Percentiles rank a stretch among this genome's conserved stretches.
Evolutionary conservation across 2,797 vertebrate species (phyloP).

Genomic region (Poeciliopsis presidionis): DNA sequence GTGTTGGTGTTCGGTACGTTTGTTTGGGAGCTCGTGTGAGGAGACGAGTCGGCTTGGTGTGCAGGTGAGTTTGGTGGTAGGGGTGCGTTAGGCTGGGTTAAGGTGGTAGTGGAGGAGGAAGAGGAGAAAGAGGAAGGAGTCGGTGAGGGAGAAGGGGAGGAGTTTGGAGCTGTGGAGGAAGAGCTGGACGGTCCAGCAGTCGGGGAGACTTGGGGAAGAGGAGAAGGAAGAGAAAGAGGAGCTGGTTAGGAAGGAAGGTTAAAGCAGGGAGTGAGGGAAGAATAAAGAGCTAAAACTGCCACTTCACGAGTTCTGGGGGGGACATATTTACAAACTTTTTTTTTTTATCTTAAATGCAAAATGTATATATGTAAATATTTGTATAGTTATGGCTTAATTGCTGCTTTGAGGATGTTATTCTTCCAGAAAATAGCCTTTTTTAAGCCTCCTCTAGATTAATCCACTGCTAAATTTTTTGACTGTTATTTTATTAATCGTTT

Average conservation of each 20-base stretch:
- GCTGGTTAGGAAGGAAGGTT: slow-evolving; percentile 15
- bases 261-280: not conserved
- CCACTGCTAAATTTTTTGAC: no score
- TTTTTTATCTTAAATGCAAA: no score
- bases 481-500: no score
- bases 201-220: slow-evolving; percentile 59
- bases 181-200: slow-evolving; percentile 63
- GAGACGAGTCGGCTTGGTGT: slow-evolving; percentile 30
- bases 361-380: no score
- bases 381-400: no score
- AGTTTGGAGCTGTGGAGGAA: slow-evolving; percentile 77
- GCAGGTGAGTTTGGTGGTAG: slow-evolving; percentile 69
- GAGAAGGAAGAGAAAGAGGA: slow-evolving; percentile 17
- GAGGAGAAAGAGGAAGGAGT: slow-evolving; percentile 71
- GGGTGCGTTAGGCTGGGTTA: slow-evolving; percentile 68
- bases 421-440: no score
- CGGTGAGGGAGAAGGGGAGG: slow-evolving; percentile 65
- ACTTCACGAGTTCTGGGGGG: no score
- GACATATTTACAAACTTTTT: no score
- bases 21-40: slow-evolving; percentile 21
- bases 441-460: no score
- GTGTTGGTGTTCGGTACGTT: slow-evolving; percentile 26
- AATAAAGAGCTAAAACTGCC: not conserved
- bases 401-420: no score
- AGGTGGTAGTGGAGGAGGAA: slow-evolving; percentile 69